Conservation (phyloP, 2,113 vertebrate genomes). For the Hiodon tergisus region DNA sequence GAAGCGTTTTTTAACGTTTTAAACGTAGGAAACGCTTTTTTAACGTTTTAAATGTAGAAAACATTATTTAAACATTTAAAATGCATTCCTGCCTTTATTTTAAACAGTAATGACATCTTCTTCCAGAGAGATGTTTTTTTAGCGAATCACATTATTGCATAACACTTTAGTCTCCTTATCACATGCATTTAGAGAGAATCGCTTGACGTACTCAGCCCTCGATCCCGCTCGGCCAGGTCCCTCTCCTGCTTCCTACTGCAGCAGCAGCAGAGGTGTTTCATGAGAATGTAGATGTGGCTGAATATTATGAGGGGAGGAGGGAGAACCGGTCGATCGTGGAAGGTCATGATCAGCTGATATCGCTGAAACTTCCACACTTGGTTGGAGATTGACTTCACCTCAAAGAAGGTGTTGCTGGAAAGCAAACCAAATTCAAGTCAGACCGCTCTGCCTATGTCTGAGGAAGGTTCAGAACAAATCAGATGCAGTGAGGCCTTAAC, state of each 20-base stretch:
- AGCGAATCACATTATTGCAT: too few relatives aligned
- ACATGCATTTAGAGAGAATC: background rate
- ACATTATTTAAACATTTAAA: too few relatives aligned
- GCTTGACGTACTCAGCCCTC: slow-evolving; percentile 78
- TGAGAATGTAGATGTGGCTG: slow-evolving; percentile 86
- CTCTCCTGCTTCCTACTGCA: slow-evolving; percentile 71
- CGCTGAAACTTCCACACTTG: slow-evolving; percentile 99
- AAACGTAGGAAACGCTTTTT: too few relatives aligned
- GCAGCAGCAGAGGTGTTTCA: slow-evolving; percentile 69
- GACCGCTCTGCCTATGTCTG: too few relatives aligned
- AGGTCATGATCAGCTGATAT: slow-evolving; percentile 97
- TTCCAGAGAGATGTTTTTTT: too few relatives aligned
- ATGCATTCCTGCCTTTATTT: too few relatives aligned
- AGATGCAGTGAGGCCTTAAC: too few relatives aligned
- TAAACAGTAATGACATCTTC: too few relatives aligned
- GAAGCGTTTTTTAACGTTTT: too few relatives aligned
- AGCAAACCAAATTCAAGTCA: slow-evolving; percentile 8
- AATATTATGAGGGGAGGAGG: slow-evolving; percentile 94
- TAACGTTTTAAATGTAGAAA: too few relatives aligned
- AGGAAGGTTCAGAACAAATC: too few relatives aligned
- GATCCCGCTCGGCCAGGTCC: slow-evolving; percentile 85
- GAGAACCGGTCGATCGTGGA: slow-evolving; percentile 90
- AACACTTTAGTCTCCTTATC: too few relatives aligned
- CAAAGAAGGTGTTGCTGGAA: slow-evolving; percentile 93
- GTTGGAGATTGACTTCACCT: slow-evolving; percentile 97